Base-by-base conservation (phyloP, 2,113 vertebrate species). In the Cheilinus undulatus region DNA sequence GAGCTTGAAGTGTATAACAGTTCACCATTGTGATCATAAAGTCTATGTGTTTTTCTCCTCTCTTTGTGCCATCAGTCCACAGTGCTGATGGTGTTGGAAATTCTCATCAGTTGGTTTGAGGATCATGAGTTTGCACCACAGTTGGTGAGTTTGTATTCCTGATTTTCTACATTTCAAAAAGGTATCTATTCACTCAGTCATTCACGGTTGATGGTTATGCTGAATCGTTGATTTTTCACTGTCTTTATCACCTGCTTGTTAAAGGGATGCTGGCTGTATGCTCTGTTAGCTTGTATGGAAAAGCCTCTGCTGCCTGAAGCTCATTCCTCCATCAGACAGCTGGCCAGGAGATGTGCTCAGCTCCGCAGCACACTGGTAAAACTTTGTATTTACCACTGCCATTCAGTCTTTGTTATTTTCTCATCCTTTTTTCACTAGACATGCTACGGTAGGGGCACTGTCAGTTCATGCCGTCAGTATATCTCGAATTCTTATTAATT, bases 261-360 rank as follows among this genome's bases (percentile, higher is more conserved):
- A 2, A 76, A 99, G 98, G 98, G 98, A 52, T 88, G 95, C 68
- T 99, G 98, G 98, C 73, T 99, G 56, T 99, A 95, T 82, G 96
- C 96, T 15, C 69, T 99, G 73, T 52, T 99, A 80, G 97, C 95
- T 58, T 98, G 97, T 71, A 91, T 99, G 83, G 98, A 99, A 90
- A 99, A 99, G 63, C 98, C 98, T 54, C 88, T 99, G 54, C 85
- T 99, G 45, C 98, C 97, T 63, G 98, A 99, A 89, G 96, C 96
- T 43, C 98, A 99, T 86, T 98, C 98, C 20, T 95, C 95, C 73
- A 98, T 99, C 89, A 92, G 98, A 82, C 97, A 99, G 81, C 92
- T 99, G 78, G 97, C 98, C 15, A 95, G 98, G 83, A 92, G 95
- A 66, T 97, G 96, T 74, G 95, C 96, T 22, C 93, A 95, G 92